Conservation (phyloP, 2,888 invertebrate genomes). For the Leptinotarsa rubiginosa region DNA sequence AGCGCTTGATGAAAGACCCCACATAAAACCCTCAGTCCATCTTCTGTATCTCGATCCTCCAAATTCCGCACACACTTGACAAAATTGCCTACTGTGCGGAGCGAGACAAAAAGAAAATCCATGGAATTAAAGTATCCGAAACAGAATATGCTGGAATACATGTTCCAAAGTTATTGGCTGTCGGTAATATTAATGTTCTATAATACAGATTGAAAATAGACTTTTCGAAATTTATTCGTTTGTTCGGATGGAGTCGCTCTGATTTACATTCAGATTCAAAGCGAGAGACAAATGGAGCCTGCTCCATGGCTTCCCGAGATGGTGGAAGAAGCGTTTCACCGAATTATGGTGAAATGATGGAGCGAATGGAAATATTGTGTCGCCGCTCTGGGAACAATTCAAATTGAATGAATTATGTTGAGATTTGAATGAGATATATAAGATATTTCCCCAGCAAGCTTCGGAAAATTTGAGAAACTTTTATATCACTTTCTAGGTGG, state of each 20-base stretch:
- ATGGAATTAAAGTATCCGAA: slow-evolving; percentile 53
- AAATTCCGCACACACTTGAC: slow-evolving; percentile 34
- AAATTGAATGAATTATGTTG: not conserved
- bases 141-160: slow-evolving; percentile 61
- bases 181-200: slow-evolving; percentile 62
- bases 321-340: slow-evolving; percentile 39
- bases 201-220: slow-evolving; percentile 63
- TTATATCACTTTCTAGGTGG: no score
- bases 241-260: slow-evolving; percentile 58
- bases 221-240: slow-evolving; percentile 61
- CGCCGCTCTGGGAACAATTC: not conserved
- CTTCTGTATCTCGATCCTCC: slow-evolving; percentile 29
- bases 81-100: slow-evolving; percentile 29
- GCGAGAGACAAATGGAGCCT: slow-evolving; percentile 56
- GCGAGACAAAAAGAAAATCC: slow-evolving; percentile 43
- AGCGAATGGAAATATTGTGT: slow-evolving; percentile 39
- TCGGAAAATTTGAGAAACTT: no score
- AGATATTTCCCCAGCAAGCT: no score
- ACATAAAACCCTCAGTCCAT: slow-evolving; percentile 31
- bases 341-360: slow-evolving; percentile 43
- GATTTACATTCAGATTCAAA: slow-evolving; percentile 58
- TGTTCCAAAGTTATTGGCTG: slow-evolving; percentile 62
- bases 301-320: slow-evolving; percentile 40
- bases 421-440: no score
- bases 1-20: no score